Evolutionary conservation across 2,113 vertebrate genomes (phyloP).

Genomic region (Ophiodon elongatus): DNA sequence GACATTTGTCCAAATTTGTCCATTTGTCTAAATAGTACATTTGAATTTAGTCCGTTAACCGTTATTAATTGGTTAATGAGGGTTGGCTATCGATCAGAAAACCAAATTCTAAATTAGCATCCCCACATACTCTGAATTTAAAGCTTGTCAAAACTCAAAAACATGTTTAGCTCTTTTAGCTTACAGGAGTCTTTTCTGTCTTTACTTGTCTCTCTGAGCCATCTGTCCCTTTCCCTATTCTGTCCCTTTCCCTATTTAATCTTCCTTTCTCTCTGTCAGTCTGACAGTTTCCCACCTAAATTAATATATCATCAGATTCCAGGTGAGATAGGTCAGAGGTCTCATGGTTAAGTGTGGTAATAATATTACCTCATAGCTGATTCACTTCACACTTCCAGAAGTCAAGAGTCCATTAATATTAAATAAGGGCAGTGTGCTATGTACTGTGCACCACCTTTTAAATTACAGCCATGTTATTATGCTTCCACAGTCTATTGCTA

Average conservation of each 20-base stretch:
- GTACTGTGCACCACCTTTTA: slow-evolving; percentile 29
- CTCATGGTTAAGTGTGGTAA: slow-evolving; percentile 51
- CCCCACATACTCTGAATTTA: neutral
- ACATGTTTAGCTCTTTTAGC: neutral
- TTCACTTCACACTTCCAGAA: slow-evolving; percentile 44
- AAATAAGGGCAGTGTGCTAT: slow-evolving; percentile 14
- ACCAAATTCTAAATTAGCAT: neutral
- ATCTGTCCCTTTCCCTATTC: slow-evolving; percentile 17
- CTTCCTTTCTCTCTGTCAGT: slow-evolving; percentile 10
- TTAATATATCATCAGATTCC: slow-evolving; percentile 63
- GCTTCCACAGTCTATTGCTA: neutral
- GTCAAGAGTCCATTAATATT: slow-evolving; percentile 50
- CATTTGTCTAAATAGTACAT: too few species aligned
- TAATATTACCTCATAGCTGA: slow-evolving; percentile 50
- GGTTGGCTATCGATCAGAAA: too few species aligned
- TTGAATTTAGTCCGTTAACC: too few species aligned
- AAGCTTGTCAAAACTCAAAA: neutral
- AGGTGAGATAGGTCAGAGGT: slow-evolving; percentile 53
- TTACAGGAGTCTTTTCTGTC: neutral
- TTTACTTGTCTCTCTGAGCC: slow-evolving; percentile 3
- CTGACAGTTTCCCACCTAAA: slow-evolving; percentile 26
- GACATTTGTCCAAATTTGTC: too few species aligned
- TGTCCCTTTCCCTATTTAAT: slow-evolving; percentile 21
- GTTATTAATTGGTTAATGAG: too few species aligned
- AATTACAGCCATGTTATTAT: neutral